phyloP scores from a whole-genome alignment of 2,113 vertebrate species.

The Corynorhinus townsendii region DNA sequence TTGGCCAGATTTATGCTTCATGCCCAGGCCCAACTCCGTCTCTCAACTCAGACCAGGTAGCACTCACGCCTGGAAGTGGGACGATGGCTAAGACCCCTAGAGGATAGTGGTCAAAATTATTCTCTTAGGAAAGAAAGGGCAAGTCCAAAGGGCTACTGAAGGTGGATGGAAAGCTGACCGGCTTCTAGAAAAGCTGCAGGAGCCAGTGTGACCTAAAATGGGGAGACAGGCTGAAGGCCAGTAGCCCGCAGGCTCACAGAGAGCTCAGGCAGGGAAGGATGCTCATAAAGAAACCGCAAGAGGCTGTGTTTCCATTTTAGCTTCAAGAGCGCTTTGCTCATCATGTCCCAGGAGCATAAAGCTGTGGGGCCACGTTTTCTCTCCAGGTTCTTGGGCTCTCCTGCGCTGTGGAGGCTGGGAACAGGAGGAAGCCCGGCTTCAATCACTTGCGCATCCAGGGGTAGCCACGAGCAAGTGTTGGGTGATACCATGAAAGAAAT shows the following conservation, averaged over 20 bases:
- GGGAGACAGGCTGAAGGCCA: rapidly evolving
- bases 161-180: neutral
- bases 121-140: neutral
- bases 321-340: neutral
- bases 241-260: rapidly evolving
- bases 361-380: neutral
- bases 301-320: neutral
- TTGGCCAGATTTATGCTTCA: neutral
- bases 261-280: rapidly evolving
- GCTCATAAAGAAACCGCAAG: neutral
- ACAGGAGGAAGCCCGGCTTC: rapidly evolving
- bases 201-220: neutral
- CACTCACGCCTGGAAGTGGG: neutral
- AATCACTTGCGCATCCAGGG: rapidly evolving
- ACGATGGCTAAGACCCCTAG: rapidly evolving
- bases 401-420: rapidly evolving
- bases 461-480: rapidly evolving
- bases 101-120: neutral
- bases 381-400: rapidly evolving
- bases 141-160: neutral
- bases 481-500: neutral
- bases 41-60: neutral
- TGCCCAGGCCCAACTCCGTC: no score
- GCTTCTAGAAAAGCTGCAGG: neutral
- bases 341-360: neutral